A percentile compares a stretch with the other conserved stretches of the same genome.
Evolutionary conservation across 2,888 invertebrate genomes (phyloP).

Genomic region (Stegana nigrithorax): DNA sequence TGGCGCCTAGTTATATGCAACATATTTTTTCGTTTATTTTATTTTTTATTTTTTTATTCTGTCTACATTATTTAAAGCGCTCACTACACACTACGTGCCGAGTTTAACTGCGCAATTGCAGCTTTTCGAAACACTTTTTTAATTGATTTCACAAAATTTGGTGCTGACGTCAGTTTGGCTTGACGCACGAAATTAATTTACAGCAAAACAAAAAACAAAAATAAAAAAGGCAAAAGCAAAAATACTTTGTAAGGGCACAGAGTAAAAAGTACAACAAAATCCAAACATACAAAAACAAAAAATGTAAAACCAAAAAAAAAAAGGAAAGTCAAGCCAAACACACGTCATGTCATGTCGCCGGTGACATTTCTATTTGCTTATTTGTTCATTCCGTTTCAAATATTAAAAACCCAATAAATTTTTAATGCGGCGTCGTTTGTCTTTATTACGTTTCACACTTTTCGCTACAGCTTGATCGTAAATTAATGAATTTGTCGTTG

Average conservation of each 20-base stretch:
- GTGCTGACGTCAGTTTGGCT: neutral
- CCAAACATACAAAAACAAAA: neutral
- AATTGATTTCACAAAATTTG: conserved; percentile 1
- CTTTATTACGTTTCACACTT: conserved; percentile 1
- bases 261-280: no score
- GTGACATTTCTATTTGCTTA: neutral
- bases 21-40: neutral
- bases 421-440: conserved; percentile 5
- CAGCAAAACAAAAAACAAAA: no score
- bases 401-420: neutral
- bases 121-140: neutral
- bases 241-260: no score
- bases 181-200: neutral
- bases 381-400: neutral
- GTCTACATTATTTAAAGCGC: no score
- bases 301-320: neutral
- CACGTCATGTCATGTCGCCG: no score
- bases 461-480: neutral
- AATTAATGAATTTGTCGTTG: conserved; percentile 18
- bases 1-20: no score
- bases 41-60: neutral
- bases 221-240: no score
- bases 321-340: no score
- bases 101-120: no score
- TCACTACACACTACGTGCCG: no score